Conservation (phyloP, 2,888 invertebrate genomes). For the Scaptomyza reducta region DNA sequence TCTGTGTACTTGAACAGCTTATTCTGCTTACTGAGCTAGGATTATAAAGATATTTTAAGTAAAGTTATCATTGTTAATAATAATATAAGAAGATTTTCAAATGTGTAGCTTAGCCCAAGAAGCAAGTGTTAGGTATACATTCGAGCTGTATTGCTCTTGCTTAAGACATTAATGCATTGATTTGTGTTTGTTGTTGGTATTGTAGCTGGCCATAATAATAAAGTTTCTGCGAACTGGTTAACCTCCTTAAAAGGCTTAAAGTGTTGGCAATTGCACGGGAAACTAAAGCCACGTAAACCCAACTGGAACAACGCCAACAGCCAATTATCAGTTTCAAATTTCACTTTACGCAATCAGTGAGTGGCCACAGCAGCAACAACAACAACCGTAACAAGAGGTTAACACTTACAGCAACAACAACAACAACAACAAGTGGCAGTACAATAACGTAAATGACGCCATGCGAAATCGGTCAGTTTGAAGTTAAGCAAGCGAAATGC, state of each 20-base stretch:
- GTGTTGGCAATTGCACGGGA: slow-evolving; percentile 24
- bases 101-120: too few relatives aligned
- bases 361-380: slow-evolving; percentile 20
- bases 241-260: slow-evolving; percentile 11
- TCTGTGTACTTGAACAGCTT: not conserved
- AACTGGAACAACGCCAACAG: slow-evolving; percentile 11
- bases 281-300: not conserved
- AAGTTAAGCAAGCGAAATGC: slow-evolving; percentile 44
- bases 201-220: not conserved
- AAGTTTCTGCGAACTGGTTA: not conserved
- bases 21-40: not conserved
- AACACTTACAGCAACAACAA: slow-evolving; percentile 7
- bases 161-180: too few relatives aligned
- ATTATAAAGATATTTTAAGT: too few relatives aligned
- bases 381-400: slow-evolving; percentile 13
- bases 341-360: slow-evolving; percentile 49
- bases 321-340: slow-evolving; percentile 64
- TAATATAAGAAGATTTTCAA: too few relatives aligned
- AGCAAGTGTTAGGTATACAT: too few relatives aligned
- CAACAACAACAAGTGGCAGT: slow-evolving; percentile 4
- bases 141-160: too few relatives aligned
- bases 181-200: not conserved
- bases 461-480: slow-evolving; percentile 22
- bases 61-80: too few relatives aligned
- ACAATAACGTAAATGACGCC: slow-evolving; percentile 30